phyloP scores from a whole-genome alignment of 2,888 invertebrate genomes.

The Ophonus ardosiacus region DNA sequence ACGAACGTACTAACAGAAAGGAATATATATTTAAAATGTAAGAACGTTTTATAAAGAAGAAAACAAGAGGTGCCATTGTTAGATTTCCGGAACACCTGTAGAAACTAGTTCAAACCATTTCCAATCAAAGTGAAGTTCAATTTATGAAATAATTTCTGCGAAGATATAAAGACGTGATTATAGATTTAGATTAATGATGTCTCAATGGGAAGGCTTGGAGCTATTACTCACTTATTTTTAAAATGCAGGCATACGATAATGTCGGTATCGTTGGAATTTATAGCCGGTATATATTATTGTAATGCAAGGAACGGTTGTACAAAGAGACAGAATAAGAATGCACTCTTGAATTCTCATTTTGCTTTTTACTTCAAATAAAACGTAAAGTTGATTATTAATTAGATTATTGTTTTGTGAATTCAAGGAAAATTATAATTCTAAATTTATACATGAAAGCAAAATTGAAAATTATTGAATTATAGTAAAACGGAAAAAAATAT shows the following conservation, averaged over 20 bases:
- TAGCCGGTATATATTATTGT: neutral
- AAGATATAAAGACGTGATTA: slow-evolving; percentile 18
- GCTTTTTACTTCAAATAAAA: neutral
- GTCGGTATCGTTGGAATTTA: neutral
- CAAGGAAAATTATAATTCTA: too few species aligned
- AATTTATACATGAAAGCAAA: neutral
- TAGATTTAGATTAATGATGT: slow-evolving; percentile 30
- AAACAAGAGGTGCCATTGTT: neutral
- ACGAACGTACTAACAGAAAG: too few species aligned
- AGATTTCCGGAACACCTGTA: slow-evolving; percentile 1
- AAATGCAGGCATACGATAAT: slow-evolving; percentile 24
- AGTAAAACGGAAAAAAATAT: neutral
- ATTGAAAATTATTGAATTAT: neutral
- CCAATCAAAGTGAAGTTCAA: neutral
- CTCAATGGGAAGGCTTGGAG: neutral
- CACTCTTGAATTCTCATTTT: neutral
- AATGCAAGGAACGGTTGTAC: neutral
- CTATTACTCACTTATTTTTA: slow-evolving; percentile 24
- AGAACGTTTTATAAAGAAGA: neutral
- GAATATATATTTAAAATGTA: neutral
- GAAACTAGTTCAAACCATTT: neutral
- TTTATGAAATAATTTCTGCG: slow-evolving; percentile 15
- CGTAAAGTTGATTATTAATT: neutral
- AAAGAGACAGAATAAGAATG: neutral
- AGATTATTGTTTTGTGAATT: neutral